Conservation (phyloP, 2,797 vertebrate species). For the Tiaroga cobitis region DNA sequence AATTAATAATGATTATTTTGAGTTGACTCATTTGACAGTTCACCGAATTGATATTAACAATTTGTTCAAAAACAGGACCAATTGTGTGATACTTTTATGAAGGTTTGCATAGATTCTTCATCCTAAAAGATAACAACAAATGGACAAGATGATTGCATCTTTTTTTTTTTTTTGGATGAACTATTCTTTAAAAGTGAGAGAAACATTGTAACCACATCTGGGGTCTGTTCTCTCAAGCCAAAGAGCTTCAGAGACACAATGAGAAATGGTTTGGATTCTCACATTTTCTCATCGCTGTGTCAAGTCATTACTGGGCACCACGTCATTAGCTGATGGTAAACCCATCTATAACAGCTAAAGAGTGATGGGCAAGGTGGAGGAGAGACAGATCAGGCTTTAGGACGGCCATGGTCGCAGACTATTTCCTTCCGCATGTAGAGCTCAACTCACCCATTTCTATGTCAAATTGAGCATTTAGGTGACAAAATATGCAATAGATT, state of each 20-base stretch:
- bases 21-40: no score
- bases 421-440: slow-evolving; percentile 31
- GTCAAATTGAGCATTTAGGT: slow-evolving; percentile 43
- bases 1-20: no score
- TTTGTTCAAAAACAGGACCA: not conserved
- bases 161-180: not conserved
- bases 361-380: slow-evolving; percentile 61
- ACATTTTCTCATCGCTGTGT: slow-evolving; percentile 73
- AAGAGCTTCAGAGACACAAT: slow-evolving; percentile 68
- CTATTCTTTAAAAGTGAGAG: not conserved
- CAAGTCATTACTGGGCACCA: slow-evolving; percentile 75
- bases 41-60: no score
- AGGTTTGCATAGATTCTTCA: not conserved
- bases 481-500: slow-evolving; percentile 32
- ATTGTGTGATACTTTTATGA: not conserved
- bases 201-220: slow-evolving; percentile 9
- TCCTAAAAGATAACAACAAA: not conserved
- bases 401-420: slow-evolving; percentile 55
- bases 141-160: not conserved
- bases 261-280: slow-evolving; percentile 70
- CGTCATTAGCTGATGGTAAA: slow-evolving; percentile 77
- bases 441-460: slow-evolving; percentile 42
- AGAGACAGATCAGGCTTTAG: slow-evolving; percentile 59
- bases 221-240: slow-evolving; percentile 40
- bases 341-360: slow-evolving; percentile 71